Conservation (phyloP, 2,113 vertebrate genomes). For the Caranx ignobilis region DNA sequence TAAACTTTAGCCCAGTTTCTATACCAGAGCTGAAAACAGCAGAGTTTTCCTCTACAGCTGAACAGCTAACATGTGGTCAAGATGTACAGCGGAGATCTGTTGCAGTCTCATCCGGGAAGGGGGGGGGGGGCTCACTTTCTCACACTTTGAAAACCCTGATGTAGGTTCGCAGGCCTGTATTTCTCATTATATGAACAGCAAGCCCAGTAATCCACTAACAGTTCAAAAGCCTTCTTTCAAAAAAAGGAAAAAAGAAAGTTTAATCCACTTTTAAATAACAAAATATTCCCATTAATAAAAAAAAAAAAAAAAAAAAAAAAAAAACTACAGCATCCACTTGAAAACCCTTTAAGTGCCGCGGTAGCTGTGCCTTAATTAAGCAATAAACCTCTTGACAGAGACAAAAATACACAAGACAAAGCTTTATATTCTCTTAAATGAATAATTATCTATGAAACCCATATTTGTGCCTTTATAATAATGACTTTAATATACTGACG, state of each 20-base stretch:
- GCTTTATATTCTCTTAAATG: constrained; percentile 16
- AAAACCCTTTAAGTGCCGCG: constrained; percentile 16
- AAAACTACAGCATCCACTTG: constrained; percentile 11
- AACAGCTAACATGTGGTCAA: no score
- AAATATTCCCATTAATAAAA: background rate
- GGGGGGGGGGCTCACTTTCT: no score
- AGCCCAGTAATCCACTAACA: background rate
- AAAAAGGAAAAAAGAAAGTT: background rate
- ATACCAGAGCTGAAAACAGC: no score
- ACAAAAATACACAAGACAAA: constrained; percentile 36
- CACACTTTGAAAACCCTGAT: no score
- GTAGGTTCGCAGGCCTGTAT: background rate
- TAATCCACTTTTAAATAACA: background rate
- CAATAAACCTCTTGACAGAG: constrained; percentile 38
- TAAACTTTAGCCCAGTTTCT: no score
- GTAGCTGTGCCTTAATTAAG: constrained; percentile 36
- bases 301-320: background rate
- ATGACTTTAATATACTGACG: constrained; percentile 25
- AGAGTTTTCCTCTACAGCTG: no score
- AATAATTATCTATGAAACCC: constrained; percentile 42
- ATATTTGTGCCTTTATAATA: constrained; percentile 24
- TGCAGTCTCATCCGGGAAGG: no score
- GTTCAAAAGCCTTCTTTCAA: background rate
- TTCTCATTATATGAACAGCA: background rate
- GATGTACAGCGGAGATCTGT: no score